Conservation (phyloP, 2,888 invertebrate species). For the Petrolisthes manimaculis region DNA sequence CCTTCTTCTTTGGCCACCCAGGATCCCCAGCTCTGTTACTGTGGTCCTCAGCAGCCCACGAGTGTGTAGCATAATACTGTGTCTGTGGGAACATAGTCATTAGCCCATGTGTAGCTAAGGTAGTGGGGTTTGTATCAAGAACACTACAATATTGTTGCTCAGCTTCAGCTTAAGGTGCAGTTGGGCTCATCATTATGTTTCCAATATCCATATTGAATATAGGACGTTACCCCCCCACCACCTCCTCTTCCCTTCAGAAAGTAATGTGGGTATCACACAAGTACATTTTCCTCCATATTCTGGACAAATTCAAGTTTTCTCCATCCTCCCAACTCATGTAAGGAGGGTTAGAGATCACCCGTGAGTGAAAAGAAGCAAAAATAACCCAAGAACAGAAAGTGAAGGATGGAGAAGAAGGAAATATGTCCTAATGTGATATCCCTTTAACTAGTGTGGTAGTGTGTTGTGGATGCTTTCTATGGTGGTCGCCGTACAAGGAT, state of each 20-base stretch:
- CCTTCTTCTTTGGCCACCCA: not conserved
- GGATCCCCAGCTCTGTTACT: slow-evolving; percentile 3
- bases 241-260: slow-evolving; percentile 40
- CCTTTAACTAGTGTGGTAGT: slow-evolving; percentile 47
- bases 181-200: slow-evolving; percentile 46
- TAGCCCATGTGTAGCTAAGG: slow-evolving; percentile 39
- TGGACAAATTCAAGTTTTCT: too few relatives aligned
- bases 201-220: slow-evolving; percentile 39
- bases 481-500: slow-evolving; percentile 53
- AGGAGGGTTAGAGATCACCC: too few relatives aligned
- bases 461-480: slow-evolving; percentile 60
- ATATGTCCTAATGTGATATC: too few relatives aligned
- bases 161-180: slow-evolving; percentile 39
- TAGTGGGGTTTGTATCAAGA: slow-evolving; percentile 1
- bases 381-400: too few relatives aligned
- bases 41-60: slow-evolving; percentile 32
- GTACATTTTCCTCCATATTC: too few relatives aligned
- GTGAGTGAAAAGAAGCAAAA: too few relatives aligned
- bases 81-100: slow-evolving; percentile 46
- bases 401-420: too few relatives aligned
- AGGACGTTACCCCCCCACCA: slow-evolving; percentile 38
- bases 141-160: not conserved
- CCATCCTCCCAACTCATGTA: too few relatives aligned
- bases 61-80: slow-evolving; percentile 57
- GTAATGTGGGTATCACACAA: not conserved